A percentile compares a stretch with the other conserved stretches of the same genome.
phyloP scores from a whole-genome alignment of 2,797 vertebrate genomes.

The Avahi laniger region DNA sequence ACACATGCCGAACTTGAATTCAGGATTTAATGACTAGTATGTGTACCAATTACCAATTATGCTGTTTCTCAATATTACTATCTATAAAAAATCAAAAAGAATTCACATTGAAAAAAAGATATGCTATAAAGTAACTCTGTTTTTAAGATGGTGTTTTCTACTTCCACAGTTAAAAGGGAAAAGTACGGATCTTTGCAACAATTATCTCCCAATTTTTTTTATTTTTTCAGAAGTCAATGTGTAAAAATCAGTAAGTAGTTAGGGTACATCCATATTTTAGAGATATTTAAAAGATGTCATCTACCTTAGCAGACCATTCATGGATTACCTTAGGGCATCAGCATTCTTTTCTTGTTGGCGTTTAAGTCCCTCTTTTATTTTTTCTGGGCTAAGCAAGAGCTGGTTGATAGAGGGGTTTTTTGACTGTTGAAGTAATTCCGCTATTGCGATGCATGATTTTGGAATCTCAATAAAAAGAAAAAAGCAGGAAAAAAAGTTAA shows the following conservation, averaged over 20 bases:
- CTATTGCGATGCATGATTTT: constrained; percentile 87
- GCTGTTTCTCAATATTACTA: background rate
- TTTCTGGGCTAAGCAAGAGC: constrained; percentile 84
- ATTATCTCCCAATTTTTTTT: background rate
- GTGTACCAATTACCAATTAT: background rate
- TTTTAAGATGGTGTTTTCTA: background rate
- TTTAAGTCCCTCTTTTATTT: constrained; percentile 86
- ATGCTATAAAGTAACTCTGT: background rate
- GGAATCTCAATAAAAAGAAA: constrained; percentile 87
- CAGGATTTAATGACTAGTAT: constrained; percentile 12
- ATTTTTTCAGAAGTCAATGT: background rate
- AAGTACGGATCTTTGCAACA: background rate
- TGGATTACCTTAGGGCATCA: constrained; percentile 90
- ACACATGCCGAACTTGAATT: background rate
- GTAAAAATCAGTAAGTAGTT: background rate
- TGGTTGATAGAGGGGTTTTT: constrained; percentile 82
- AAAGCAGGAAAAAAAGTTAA: constrained; percentile 10
- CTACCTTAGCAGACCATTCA: background rate
- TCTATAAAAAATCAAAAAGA: background rate
- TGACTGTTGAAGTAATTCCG: constrained; percentile 88
- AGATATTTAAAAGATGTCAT: background rate
- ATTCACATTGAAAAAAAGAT: background rate
- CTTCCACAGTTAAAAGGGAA: background rate
- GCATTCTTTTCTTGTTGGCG: constrained; percentile 90
- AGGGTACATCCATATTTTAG: background rate